Percentiles rank a stretch among this genome's conserved stretches.
Evolutionary conservation across 2,797 vertebrate species (phyloP).

Genomic region (Poeciliopsis turneri): DNA sequence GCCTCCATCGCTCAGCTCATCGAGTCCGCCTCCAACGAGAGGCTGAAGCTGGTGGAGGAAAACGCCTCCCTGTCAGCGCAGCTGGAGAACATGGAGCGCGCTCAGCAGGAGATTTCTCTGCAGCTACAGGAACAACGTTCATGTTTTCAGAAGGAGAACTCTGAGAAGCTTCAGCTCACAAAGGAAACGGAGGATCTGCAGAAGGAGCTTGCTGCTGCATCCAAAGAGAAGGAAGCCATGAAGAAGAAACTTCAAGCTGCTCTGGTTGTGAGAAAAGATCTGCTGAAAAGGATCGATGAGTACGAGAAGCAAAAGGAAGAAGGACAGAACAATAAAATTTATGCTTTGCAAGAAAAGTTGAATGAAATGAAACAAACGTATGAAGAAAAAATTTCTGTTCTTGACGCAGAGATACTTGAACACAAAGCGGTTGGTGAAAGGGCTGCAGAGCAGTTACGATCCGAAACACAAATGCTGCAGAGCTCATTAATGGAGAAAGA

Average conservation of each 20-base stretch:
- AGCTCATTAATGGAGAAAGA: constrained; percentile 74
- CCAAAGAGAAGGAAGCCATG: constrained; percentile 84
- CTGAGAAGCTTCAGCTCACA: constrained; percentile 66
- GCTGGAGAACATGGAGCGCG: constrained; percentile 68
- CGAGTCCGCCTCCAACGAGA: constrained; percentile 83
- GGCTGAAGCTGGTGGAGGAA: constrained; percentile 80
- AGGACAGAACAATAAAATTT: constrained; percentile 59
- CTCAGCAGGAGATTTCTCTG: constrained; percentile 51
- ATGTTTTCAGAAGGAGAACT: constrained; percentile 56
- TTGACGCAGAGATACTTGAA: constrained; percentile 69
- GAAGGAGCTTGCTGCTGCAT: constrained; percentile 68
- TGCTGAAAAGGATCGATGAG: constrained; percentile 83
- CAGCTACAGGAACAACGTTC: constrained; percentile 74
- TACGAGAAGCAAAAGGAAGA: constrained; percentile 78
- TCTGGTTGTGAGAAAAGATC: constrained; percentile 84
- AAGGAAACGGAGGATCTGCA: constrained; percentile 74
- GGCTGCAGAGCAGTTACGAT: constrained; percentile 58
- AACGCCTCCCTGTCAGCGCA: constrained; percentile 67
- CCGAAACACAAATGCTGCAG: constrained; percentile 58
- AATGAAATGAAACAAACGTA: constrained; percentile 68
- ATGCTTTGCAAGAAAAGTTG: constrained; percentile 68
- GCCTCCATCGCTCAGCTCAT: constrained; percentile 81
- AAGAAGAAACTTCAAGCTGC: constrained; percentile 90
- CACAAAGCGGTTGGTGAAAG: constrained; percentile 57
- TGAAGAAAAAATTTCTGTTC: constrained; percentile 62